Conservation (phyloP, 2,113 vertebrate genomes). For the Nicator chloris region DNA sequence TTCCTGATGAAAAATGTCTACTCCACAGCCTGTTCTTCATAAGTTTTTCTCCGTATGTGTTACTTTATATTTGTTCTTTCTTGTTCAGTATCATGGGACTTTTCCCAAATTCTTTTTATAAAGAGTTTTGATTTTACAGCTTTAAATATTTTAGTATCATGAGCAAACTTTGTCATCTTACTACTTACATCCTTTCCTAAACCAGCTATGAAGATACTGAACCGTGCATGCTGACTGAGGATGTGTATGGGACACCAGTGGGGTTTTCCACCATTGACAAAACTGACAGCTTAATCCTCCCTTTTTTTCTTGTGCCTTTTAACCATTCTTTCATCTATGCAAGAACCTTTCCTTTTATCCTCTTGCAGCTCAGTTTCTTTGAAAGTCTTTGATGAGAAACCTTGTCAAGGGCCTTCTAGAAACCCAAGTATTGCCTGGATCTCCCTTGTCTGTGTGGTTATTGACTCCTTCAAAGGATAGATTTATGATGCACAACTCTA, state of each 20-base stretch:
- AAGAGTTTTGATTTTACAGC: not conserved
- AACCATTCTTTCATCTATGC: slow-evolving; percentile 25
- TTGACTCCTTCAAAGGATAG: slow-evolving; percentile 12
- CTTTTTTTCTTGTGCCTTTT: slow-evolving; percentile 22
- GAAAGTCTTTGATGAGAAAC: slow-evolving; percentile 41
- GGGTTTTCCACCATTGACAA: not conserved
- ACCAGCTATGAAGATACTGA: not conserved
- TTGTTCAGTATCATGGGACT: not conserved
- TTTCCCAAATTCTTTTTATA: not conserved
- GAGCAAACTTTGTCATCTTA: not conserved
- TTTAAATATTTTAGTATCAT: not conserved
- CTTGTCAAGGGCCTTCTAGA: slow-evolving; percentile 7
- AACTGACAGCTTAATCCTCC: slow-evolving; percentile 25
- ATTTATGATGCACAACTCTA: slow-evolving; percentile 4
- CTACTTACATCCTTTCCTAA: not conserved
- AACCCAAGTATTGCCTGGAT: not conserved
- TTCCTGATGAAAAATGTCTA: not conserved
- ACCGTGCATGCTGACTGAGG: not conserved
- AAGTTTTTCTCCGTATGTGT: not conserved
- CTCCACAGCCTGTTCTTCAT: not conserved
- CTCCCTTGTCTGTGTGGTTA: not conserved
- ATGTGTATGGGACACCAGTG: not conserved
- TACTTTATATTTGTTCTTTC: not conserved
- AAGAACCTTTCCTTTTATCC: slow-evolving; percentile 27
- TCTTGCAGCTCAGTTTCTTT: not conserved